These are phyloP conservation scores for Epistrophe eligans DNA, from an alignment of 2,888 invertebrate species.

Conservation along the genomic window DNA sequence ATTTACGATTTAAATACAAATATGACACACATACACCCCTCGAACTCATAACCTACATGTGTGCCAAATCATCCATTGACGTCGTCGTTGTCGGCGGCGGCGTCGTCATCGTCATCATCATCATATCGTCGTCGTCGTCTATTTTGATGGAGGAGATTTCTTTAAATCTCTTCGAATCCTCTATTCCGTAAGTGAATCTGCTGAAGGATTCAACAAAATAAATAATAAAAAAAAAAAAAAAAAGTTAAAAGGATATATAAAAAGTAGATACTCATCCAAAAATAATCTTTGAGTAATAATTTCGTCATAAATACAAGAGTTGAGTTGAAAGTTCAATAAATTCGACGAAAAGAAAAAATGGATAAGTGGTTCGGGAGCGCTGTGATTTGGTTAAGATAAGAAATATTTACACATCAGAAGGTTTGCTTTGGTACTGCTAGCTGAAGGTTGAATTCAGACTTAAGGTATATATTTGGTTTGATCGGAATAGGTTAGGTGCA, in stretches of 20 bases:
- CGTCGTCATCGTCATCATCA: conserved; percentile 16
- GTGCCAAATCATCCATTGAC: conserved; percentile 64
- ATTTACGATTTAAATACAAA: conserved; percentile 70
- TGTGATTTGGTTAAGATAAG: conserved; percentile 57
- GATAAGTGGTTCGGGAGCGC: conserved; percentile 54
- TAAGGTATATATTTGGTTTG: conserved; percentile 29
- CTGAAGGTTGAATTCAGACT: conserved; percentile 16
- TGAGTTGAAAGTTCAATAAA: conserved; percentile 71
- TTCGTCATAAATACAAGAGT: conserved; percentile 69
- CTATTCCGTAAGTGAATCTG: conserved; percentile 57
- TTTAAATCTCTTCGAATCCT: conserved; percentile 33
- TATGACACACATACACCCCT: conserved; percentile 39
- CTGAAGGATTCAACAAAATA: background rate
- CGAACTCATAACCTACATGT: conserved; percentile 49
- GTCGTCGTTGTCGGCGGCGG: background rate
- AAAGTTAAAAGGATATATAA: conserved; percentile 57
- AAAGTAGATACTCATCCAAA: conserved; percentile 45
- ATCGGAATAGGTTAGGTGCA: conserved; percentile 60
- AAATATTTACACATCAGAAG: conserved; percentile 71
- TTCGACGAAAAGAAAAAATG: conserved; percentile 13
- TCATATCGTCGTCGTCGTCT: conserved; percentile 45
- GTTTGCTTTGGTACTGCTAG: conserved; percentile 40
- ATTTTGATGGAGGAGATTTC: conserved; percentile 67
- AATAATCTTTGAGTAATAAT: conserved; percentile 69
- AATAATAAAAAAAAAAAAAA: background rate